Base-by-base conservation (phyloP, 2,113 vertebrate species). In the Sapajus apella region DNA sequence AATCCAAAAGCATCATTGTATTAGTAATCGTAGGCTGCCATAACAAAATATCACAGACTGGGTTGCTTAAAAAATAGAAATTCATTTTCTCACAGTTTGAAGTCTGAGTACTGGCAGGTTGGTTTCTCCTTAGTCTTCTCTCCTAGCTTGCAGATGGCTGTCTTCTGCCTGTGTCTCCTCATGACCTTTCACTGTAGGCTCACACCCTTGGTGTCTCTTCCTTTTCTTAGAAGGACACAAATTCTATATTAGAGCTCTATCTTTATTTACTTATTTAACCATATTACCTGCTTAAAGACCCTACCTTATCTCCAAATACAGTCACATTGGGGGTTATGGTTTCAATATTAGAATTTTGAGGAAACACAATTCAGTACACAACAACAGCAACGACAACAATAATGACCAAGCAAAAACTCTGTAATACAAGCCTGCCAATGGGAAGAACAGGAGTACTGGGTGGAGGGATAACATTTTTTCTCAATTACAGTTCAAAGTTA, bases 61-160 rank as follows among this genome's bases (percentile, higher is more conserved):
- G 40, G 10, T 87, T 30, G 6, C 45, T 92, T 89, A 80, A 64
- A 72, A 8, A 68, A n/a, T 21, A 58, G 16, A 58, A 64, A 70
- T 64, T 6, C 25, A 55, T 27, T 79, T 89, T 52, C 37, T 25
- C n/a, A 77, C 37, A 52, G 1, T 58, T 45, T 37, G 43, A 13
- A 21, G 5, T 16, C n/a, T 56, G 2, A 4, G 3, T 17, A 6
- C 2, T 27, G 14, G 40, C 2, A 40, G 2, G 9, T 83, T 8
- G 20, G 2, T 35, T 88, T 76, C 56, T 68, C 37, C 32, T 45
- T 18, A 32, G 32, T 20, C 37, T 17, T 37, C 25, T 30, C 37
- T 5, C 25, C n/a, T 73, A 47, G 47, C 45, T 80, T 40, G 18
- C 20, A 61, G 21, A 20, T 43, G 47, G 6, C 11, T 45, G 3